Evolutionary conservation across 2,113 vertebrate species (phyloP).

Genomic region (Orthochromis malagaraziensis): DNA sequence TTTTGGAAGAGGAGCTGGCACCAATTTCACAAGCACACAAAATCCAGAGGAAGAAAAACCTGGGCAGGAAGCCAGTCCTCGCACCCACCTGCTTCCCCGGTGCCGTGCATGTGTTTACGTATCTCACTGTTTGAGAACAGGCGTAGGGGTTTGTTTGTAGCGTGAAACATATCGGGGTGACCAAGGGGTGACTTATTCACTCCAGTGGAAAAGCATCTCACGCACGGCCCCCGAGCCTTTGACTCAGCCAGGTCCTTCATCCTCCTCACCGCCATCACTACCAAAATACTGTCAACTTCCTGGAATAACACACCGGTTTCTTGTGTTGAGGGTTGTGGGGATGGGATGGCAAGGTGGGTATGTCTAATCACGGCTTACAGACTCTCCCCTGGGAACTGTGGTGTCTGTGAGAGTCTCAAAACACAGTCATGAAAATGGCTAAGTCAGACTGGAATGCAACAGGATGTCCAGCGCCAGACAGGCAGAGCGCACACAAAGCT

Average conservation of each 20-base stretch:
- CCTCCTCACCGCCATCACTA: not conserved
- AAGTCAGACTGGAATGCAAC: not conserved
- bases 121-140: constrained; percentile 26
- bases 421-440: not conserved
- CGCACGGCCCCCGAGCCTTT: not conserved
- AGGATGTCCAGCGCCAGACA: not conserved
- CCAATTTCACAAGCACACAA: constrained; percentile 52
- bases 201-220: not conserved
- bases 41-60: constrained; percentile 37
- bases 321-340: not conserved
- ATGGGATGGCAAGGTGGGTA: not conserved
- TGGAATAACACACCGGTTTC: constrained; percentile 51
- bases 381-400: constrained; percentile 9
- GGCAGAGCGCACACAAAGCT: not conserved
- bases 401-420: constrained; percentile 28
- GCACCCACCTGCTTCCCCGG: constrained; percentile 41
- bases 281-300: constrained; percentile 41
- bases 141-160: not conserved
- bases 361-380: constrained; percentile 43
- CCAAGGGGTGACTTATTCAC: constrained; percentile 30
- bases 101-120: constrained; percentile 12
- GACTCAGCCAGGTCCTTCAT: not conserved
- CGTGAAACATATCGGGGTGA: constrained; percentile 15
- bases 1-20: constrained; percentile 36
- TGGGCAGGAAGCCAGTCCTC: constrained; percentile 49